Base-by-base conservation (phyloP, 2,888 invertebrate genomes). In the Germaria angustata region DNA sequence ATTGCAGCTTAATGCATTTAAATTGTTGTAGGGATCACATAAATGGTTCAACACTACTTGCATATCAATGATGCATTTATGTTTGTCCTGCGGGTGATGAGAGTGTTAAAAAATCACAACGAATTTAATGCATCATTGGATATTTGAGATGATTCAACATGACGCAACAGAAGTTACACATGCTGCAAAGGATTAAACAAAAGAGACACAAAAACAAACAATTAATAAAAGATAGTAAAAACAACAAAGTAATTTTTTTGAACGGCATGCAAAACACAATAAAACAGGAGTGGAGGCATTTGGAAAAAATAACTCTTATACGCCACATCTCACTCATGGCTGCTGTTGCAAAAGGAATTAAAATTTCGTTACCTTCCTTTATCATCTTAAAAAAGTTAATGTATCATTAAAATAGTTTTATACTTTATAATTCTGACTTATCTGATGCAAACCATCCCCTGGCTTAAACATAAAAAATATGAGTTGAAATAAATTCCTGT, bases 101-200 rank as follows among this genome's bases (percentile, higher is more conserved):
- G 13, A 13, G 55, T 22, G 44, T 34, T 24, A 15, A 22, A 53
- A 63, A 34, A 63, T 75, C 73, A 75, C 73, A 55, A 65, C 24
- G 55, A 75, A 75, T 75, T 75, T 65, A 63, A 53, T 65, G 41
- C 63, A 22, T 63, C 65, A 55, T 36, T 75, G 53, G 44, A 28
- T 65, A 46, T 41, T 44, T 46, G 44, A 75, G 44, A 75, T 75
- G 55, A 75, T 65, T 65, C 7, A 63, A 75, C 65, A 65, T 75
- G 73, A 75, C 73, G 55, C 73, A 75, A 65, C 55, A 28, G 6
- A 49, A 72, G 20, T 49, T 72, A 57, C 49, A 61, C 57, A 72
- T 20, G 34, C 53, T 22, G 13, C 53, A 63, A 63, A 32, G 49
- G 22, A 57, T 57, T 57, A 71, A 71, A 46, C 22, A 53, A 46